phyloP scores from a whole-genome alignment of 2,888 invertebrate genomes.

The Xanthia togata region DNA sequence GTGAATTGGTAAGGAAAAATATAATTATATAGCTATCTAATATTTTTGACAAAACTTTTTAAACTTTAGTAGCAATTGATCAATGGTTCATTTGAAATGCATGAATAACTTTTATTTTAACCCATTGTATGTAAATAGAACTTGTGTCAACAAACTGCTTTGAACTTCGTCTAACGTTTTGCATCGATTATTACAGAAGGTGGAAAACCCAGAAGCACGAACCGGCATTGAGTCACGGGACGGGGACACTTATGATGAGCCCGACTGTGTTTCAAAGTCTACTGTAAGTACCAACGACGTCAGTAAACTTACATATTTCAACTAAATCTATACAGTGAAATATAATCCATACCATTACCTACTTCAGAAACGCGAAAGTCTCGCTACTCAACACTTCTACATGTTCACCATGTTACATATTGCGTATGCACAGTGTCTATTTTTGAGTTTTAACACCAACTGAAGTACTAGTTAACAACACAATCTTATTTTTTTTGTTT shows the following conservation, averaged over 20 bases:
- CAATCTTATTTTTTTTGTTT: constrained; percentile 8
- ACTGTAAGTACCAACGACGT: constrained; percentile 25
- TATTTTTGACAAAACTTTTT: not conserved
- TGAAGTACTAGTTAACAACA: not conserved
- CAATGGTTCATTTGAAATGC: not conserved
- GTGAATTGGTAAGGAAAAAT: constrained; percentile 26
- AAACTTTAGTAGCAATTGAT: not conserved
- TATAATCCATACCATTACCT: not conserved
- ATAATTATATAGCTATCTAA: not conserved
- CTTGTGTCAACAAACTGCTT: not conserved
- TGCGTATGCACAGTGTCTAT: not conserved
- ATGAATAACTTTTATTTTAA: not conserved
- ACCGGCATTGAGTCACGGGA: not conserved
- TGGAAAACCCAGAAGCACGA: not conserved
- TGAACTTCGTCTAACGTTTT: not conserved
- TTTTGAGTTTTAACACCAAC: not conserved
- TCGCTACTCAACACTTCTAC: no score
- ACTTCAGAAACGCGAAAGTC: not conserved
- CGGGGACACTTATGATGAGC: constrained; percentile 4
- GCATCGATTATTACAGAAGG: constrained; percentile 21
- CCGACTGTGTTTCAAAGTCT: constrained; percentile 29
- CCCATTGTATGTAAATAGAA: not conserved
- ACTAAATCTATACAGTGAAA: not conserved
- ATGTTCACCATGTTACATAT: no score
- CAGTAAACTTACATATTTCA: not conserved